A percentile compares a stretch with the other conserved stretches of the same genome.
Conservation (phyloP, 2,888 invertebrate species). For the Nezara viridula region DNA sequence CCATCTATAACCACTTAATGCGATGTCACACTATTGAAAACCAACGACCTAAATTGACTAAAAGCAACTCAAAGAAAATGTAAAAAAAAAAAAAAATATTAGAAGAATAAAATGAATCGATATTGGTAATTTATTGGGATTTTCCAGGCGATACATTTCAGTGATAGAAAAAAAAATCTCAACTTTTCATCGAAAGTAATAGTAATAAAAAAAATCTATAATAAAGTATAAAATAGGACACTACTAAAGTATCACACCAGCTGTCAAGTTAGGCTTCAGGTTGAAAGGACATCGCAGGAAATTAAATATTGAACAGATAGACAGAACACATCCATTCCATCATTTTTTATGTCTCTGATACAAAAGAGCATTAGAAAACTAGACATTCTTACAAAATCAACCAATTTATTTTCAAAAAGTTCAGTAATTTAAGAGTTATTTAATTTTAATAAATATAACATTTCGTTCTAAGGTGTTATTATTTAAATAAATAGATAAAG, state of each 20-base stretch:
- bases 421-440: too few relatives aligned
- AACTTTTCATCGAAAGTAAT: background rate
- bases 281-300: background rate
- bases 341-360: background rate
- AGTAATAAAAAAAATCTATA: background rate
- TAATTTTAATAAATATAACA: too few relatives aligned
- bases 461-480: too few relatives aligned
- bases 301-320: slow-evolving; percentile 23
- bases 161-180: background rate
- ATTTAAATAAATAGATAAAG: too few relatives aligned
- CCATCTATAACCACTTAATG: background rate
- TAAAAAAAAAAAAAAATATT: background rate
- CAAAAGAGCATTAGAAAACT: too few relatives aligned
- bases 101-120: background rate
- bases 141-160: background rate
- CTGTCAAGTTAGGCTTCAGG: background rate
- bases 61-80: background rate
- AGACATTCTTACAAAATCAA: too few relatives aligned
- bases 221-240: background rate
- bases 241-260: background rate
- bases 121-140: background rate
- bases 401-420: too few relatives aligned
- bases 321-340: background rate
- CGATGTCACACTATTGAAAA: background rate
- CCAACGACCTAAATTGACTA: background rate